Base-by-base conservation (phyloP, 2,888 invertebrate species). In the Asteroscopus sphinx region DNA sequence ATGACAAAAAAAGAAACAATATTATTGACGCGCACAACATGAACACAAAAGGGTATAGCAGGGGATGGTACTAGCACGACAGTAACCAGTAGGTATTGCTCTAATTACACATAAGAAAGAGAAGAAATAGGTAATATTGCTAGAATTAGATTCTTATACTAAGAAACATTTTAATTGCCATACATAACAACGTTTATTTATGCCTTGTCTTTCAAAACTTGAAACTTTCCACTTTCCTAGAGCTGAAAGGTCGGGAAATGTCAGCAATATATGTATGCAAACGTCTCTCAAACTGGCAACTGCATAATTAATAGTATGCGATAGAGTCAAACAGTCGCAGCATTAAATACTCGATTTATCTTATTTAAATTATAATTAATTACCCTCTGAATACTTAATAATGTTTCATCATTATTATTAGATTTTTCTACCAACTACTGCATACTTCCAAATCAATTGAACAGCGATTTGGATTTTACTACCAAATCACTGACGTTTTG, bases 201-300 rank as follows among this genome's bases (percentile, higher is more conserved):
- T 71, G 33, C 39, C 17, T 59, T 45, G 51, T 45, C 41, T 46
- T 48, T 45, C 56, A 65, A 68, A 62, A 52, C 58, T 60, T 63
- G 73, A 62, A 58, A 59, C 60, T 62, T 59, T 57, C 53, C 55
- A 49, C 64, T 56, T 55, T 56, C 56, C 51, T 52, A 13, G 4
- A 21, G 42, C 54, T 49, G 62, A 52, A 62, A 54, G 54, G 37
- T 53, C 41, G 72, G 59, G 60, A 44, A 66, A 71, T 67, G 66
- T 67, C 72, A 67, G 36, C 52, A 71, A 67, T 71, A 71, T 66
- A 66, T 35, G 71, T 66, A 71, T 52, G 66, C 72, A 67, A 58
- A 71, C 67, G 51, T 67, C 59, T 67, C 39, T 67, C 67, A 67
- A 58, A 66, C 59, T 35, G 58, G 59, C 47, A 59, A 71, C 67